Evolutionary conservation across 2,797 vertebrate genomes (phyloP), one percentile per base, ranked within the genome.

Genomic region (Enteromius trimaculatus): DNA sequence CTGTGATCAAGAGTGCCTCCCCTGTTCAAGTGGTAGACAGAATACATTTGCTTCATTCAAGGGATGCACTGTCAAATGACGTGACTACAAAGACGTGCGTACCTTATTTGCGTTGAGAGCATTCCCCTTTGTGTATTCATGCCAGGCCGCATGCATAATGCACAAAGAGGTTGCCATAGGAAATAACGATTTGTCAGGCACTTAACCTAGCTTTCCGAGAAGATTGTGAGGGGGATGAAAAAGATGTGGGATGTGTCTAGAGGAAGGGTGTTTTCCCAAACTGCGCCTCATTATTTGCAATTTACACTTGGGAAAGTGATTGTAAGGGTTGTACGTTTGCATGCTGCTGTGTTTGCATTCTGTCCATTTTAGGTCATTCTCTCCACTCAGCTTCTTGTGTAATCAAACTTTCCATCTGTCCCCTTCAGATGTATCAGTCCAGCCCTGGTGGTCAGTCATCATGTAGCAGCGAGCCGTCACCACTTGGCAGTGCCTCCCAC

Each of bases 371-470:
- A 19, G 75, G 58, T 78, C 37, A 3, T 82, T 29, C 74, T 78
- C 62, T 62, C 19, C n/a, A 13, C 26, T 21, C 34, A 70, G 31
- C 10, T 10, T 65, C n/a, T 34, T 31, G 23, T 17, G 62, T 70
- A 62, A 69, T 39, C 29, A 58, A 60, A 47, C 29, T 21, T 55
- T 47, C 51, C 23, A n/a, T 70, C 8, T 21, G 42, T 49, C 21
- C 42, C 19, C 44, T 34, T 71, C 88, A 98, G 97, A 93, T 98
- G 95, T 94, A 96, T 95, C 97, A 98, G 96, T 96, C 97, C 96
- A 96, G 96, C 93, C 96, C 97, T 93, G 96, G 96, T 90, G 95
- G 97, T 94, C 97, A 96, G 91, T 97, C 97, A 23, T 97, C 97
- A 81, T 96, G 97, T 91, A 97, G 96, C 95, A 96, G 96, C 86